A percentile compares a stretch with the other conserved stretches of the same genome.
These are phyloP conservation scores for Sebastes hubbsi DNA, from an alignment of 2,797 vertebrate species.

Conservation along the genomic window DNA sequence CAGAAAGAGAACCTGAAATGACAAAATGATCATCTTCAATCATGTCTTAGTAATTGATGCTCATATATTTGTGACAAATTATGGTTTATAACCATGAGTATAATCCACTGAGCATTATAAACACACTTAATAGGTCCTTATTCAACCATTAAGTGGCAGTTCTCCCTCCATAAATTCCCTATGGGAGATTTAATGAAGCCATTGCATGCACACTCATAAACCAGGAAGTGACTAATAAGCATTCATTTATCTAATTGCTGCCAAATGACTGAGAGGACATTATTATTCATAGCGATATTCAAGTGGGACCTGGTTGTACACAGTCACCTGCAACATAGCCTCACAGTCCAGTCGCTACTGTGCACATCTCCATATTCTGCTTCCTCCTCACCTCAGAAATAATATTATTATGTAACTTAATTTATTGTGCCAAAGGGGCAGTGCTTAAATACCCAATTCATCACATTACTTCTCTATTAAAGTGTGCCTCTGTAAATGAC, in stretches of 20 bases:
- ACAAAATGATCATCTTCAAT: slow-evolving; percentile 41
- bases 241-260: slow-evolving; percentile 61
- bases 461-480: not conserved
- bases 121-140: slow-evolving; percentile 57
- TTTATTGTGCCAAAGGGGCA: not conserved
- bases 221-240: slow-evolving; percentile 64
- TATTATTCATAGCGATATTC: slow-evolving; percentile 38
- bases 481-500: not conserved
- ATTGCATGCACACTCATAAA: slow-evolving; percentile 50
- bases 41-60: slow-evolving; percentile 52
- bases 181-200: slow-evolving; percentile 61
- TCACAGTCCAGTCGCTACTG: not conserved
- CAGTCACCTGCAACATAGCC: not conserved
- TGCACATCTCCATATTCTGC: not conserved
- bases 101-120: slow-evolving; percentile 58
- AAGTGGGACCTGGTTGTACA: slow-evolving; percentile 10
- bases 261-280: slow-evolving; percentile 43
- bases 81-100: slow-evolving; percentile 42
- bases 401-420: not conserved
- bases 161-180: slow-evolving; percentile 42
- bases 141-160: slow-evolving; percentile 51
- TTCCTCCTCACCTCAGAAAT: not conserved
- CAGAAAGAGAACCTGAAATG: not conserved
- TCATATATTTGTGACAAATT: slow-evolving; percentile 49
- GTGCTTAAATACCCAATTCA: not conserved